A percentile compares a stretch with the other conserved stretches of the same genome.
phyloP scores from a whole-genome alignment of 2,888 invertebrate species.

The Oeneis ivallda region DNA sequence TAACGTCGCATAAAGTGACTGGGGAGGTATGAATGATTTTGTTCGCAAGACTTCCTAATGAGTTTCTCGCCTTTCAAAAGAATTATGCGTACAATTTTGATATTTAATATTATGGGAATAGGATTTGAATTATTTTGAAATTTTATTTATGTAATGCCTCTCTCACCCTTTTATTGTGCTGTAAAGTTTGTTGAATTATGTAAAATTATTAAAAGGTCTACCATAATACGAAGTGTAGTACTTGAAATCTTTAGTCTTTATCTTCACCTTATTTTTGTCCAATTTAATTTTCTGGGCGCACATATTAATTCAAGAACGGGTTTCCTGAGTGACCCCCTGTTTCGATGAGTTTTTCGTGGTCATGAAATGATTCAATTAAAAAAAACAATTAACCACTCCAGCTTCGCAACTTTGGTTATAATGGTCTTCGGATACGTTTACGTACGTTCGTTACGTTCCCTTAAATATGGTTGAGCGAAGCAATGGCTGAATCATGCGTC shows the following conservation, averaged over 20 bases:
- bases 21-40: slow-evolving; percentile 39
- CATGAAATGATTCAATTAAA: no score
- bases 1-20: slow-evolving; percentile 41
- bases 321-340: no score
- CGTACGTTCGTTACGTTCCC: no score
- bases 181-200: slow-evolving; percentile 24
- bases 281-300: background rate
- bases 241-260: background rate
- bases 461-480: no score
- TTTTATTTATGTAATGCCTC: slow-evolving; percentile 14
- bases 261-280: background rate
- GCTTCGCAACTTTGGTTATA: no score
- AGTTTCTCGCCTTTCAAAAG: slow-evolving; percentile 34
- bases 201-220: slow-evolving; percentile 19
- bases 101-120: slow-evolving; percentile 5
- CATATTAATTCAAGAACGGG: no score
- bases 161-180: slow-evolving; percentile 21
- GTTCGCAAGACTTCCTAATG: slow-evolving; percentile 38
- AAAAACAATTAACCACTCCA: no score
- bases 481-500: no score
- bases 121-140: background rate
- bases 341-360: no score
- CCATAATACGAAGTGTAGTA: background rate
- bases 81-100: background rate
- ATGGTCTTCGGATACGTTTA: no score